Conservation (phyloP, 2,888 invertebrate genomes). For the Chymomyza caudatula region DNA sequence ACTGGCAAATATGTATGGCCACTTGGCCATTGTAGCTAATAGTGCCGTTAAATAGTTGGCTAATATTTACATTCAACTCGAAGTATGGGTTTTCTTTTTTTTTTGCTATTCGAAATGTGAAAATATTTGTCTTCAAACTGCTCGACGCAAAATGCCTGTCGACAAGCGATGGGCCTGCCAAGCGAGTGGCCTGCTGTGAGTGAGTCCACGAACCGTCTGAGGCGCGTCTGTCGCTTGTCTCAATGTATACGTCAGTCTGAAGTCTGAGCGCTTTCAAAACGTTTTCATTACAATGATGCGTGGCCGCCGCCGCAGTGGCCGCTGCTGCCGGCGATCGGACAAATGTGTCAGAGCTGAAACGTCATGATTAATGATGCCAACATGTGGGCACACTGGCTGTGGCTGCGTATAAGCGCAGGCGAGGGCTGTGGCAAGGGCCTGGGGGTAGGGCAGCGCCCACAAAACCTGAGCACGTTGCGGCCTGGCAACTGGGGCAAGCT, state of each 20-base stretch:
- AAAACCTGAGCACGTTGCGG: not conserved
- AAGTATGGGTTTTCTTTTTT: slow-evolving; percentile 4
- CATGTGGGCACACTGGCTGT: slow-evolving; percentile 73
- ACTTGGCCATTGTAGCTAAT: slow-evolving; percentile 39
- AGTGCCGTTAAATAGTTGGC: slow-evolving; percentile 52
- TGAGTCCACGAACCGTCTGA: not conserved
- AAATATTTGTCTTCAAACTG: slow-evolving; percentile 44
- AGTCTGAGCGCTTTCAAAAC: slow-evolving; percentile 30
- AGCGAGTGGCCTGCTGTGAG: not conserved
- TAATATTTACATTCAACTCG: slow-evolving; percentile 52
- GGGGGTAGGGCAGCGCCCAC: slow-evolving; percentile 18
- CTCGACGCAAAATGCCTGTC: slow-evolving; percentile 28
- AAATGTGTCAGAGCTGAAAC: slow-evolving; percentile 74
- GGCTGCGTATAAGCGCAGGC: no score
- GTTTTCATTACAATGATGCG: slow-evolving; percentile 46
- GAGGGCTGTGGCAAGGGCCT: slow-evolving; percentile 13
- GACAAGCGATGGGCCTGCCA: slow-evolving; percentile 8
- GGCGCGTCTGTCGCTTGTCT: slow-evolving; percentile 1
- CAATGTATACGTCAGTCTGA: slow-evolving; percentile 25
- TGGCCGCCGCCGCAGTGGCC: slow-evolving; percentile 30
- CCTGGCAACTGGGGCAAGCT: slow-evolving; percentile 41
- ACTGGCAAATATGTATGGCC: slow-evolving; percentile 13
- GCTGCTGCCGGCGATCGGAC: slow-evolving; percentile 64
- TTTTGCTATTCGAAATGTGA: slow-evolving; percentile 20
- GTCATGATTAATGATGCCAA: slow-evolving; percentile 74